These are phyloP conservation scores for Coccyzus lansbergi DNA, from an alignment of 2,797 vertebrate species.

Conservation along the genomic window DNA sequence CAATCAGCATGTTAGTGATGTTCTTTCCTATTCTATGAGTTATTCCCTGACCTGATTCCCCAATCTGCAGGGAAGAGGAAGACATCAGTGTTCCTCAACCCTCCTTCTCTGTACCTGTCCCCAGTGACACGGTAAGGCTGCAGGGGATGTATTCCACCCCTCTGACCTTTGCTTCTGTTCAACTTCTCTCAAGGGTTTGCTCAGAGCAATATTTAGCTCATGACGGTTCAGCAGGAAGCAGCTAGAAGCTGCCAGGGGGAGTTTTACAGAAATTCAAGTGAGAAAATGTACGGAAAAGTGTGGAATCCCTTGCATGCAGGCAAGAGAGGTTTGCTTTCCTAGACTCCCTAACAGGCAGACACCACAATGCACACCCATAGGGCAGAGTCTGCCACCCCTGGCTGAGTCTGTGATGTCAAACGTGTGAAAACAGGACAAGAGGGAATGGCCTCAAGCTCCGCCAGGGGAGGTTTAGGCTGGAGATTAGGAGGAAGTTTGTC, in stretches of 20 bases:
- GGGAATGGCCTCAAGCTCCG: no score
- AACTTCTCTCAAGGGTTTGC: not conserved
- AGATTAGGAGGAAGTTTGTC: no score
- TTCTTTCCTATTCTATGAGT: not conserved
- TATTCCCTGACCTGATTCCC: not conserved
- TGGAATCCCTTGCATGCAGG: not conserved
- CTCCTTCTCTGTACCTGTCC: no score
- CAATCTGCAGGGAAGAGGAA: not conserved
- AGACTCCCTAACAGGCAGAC: not conserved
- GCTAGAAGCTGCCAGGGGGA: not conserved
- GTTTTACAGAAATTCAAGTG: not conserved
- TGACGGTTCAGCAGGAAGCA: not conserved
- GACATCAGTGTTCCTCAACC: not conserved
- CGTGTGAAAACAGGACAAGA: not conserved
- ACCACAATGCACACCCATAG: rapidly evolving
- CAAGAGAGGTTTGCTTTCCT: not conserved
- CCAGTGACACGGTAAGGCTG: rapidly evolving
- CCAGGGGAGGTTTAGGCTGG: no score
- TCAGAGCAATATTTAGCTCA: not conserved
- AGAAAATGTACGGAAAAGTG: not conserved
- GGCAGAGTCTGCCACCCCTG: not conserved
- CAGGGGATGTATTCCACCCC: no score
- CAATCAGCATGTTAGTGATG: not conserved
- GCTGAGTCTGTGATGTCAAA: not conserved
- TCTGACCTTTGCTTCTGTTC: not conserved